Conservation (phyloP, 2,888 invertebrate species). For the Crossocerus cetratus region DNA sequence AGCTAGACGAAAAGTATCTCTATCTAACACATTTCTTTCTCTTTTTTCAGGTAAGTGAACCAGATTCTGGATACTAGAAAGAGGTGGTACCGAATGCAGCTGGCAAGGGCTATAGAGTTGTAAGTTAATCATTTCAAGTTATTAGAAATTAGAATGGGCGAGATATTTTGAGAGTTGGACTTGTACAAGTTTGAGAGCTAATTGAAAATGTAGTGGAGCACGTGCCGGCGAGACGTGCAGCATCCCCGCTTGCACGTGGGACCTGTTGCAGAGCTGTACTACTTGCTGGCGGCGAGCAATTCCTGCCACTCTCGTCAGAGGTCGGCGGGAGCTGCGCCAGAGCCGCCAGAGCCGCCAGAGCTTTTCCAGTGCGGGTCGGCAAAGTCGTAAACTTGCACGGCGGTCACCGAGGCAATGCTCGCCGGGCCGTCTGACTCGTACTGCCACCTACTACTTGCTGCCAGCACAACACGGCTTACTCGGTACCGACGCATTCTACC, state of each 20-base stretch:
- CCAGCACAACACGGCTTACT: conserved; percentile 51
- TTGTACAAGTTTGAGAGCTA: too few species aligned
- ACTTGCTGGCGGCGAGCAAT: conserved; percentile 8
- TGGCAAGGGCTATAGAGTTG: too few species aligned
- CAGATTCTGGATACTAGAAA: too few species aligned
- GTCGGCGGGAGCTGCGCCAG: conserved; percentile 35
- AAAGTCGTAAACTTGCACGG: conserved; percentile 43
- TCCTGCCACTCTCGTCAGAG: conserved; percentile 47
- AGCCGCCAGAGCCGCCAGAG: conserved; percentile 35
- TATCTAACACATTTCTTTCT: conserved; percentile 2
- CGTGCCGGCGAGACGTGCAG: conserved; percentile 12
- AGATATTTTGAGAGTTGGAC: too few species aligned
- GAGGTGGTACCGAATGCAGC: too few species aligned
- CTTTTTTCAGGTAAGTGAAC: conserved; percentile 50
- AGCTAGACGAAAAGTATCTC: neutral
- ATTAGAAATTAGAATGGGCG: too few species aligned
- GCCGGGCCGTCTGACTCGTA: conserved; percentile 64
- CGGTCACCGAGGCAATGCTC: neutral
- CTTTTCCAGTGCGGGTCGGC: conserved; percentile 48
- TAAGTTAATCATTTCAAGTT: too few species aligned
- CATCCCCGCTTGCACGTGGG: conserved; percentile 34
- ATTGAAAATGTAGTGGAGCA: conserved; percentile 3
- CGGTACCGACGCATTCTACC: conserved; percentile 72
- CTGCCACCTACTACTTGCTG: conserved; percentile 70
- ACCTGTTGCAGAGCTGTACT: conserved; percentile 50